Conservation (phyloP, 1,140 invertebrate genomes). For the Scaptomyza hsui region DNA sequence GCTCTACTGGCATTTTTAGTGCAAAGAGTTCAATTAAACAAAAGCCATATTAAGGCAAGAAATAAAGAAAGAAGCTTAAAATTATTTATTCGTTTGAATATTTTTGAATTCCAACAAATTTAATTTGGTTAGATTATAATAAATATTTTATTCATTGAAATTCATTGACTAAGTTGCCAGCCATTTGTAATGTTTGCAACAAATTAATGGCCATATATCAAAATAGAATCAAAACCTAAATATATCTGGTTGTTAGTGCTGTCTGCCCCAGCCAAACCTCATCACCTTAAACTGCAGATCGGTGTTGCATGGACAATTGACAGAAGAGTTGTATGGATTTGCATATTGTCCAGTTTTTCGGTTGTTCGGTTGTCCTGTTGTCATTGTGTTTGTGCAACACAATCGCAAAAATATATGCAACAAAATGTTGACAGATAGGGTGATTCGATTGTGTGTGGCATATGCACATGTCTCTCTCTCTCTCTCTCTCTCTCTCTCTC, state of each 20-base stretch:
- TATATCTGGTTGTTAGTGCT: background rate
- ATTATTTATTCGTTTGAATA: too few species aligned
- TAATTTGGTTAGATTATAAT: background rate
- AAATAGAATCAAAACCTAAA: slow-evolving; percentile 17
- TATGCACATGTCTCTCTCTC: too few species aligned
- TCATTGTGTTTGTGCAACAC: too few species aligned
- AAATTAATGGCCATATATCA: slow-evolving; percentile 27
- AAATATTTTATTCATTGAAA: background rate
- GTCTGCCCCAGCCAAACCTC: background rate
- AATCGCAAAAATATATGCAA: background rate
- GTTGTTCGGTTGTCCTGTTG: too few species aligned
- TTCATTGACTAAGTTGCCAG: background rate
- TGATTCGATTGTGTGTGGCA: background rate
- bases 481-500: too few species aligned
- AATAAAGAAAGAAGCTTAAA: too few species aligned
- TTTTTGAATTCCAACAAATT: background rate
- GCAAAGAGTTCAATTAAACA: too few species aligned
- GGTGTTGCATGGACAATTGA: background rate
- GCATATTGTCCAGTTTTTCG: background rate
- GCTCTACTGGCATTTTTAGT: background rate
- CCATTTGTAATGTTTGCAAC: slow-evolving; percentile 14
- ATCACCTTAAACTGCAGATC: background rate
- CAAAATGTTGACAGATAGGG: slow-evolving; percentile 1
- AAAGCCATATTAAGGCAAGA: too few species aligned
- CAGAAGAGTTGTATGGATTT: background rate